A percentile compares a stretch with the other conserved stretches of the same genome.
Conservation (phyloP, 2,888 invertebrate species). For the Meandrusa payeni region DNA sequence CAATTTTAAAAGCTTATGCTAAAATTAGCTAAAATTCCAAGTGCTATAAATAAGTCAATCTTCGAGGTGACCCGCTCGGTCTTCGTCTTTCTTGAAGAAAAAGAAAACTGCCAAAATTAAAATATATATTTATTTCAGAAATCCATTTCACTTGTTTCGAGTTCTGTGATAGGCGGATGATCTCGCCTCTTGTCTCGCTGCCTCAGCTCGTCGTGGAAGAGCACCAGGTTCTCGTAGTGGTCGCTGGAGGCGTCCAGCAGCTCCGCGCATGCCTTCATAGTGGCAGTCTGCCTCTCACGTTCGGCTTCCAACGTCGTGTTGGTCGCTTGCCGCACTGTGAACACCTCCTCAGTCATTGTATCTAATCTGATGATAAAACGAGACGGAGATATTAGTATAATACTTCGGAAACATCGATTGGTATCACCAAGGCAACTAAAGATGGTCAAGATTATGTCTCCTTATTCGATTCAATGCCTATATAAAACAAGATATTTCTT, state of each 20-base stretch:
- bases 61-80: too few species aligned
- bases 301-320: constrained; percentile 55
- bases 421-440: too few species aligned
- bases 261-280: constrained; percentile 52
- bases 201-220: constrained; percentile 58
- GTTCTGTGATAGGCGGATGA: constrained; percentile 56
- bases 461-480: too few species aligned
- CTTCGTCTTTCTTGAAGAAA: too few species aligned
- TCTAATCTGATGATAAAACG: constrained; percentile 38
- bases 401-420: too few species aligned
- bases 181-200: constrained; percentile 37
- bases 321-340: constrained; percentile 53
- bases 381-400: constrained; percentile 23
- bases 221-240: constrained; percentile 62
- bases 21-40: too few species aligned
- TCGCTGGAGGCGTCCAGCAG: constrained; percentile 60
- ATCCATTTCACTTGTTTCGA: constrained; percentile 39
- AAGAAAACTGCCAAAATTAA: too few species aligned
- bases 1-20: too few species aligned
- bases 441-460: too few species aligned
- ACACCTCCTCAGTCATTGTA: constrained; percentile 61
- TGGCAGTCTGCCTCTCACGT: constrained; percentile 48
- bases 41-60: too few species aligned
- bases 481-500: too few species aligned
- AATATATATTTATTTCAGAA: constrained; percentile 21